Percentiles rank a stretch among this genome's conserved stretches.
phyloP scores from a whole-genome alignment of 2,888 invertebrate species.

The Suillia variegata region DNA sequence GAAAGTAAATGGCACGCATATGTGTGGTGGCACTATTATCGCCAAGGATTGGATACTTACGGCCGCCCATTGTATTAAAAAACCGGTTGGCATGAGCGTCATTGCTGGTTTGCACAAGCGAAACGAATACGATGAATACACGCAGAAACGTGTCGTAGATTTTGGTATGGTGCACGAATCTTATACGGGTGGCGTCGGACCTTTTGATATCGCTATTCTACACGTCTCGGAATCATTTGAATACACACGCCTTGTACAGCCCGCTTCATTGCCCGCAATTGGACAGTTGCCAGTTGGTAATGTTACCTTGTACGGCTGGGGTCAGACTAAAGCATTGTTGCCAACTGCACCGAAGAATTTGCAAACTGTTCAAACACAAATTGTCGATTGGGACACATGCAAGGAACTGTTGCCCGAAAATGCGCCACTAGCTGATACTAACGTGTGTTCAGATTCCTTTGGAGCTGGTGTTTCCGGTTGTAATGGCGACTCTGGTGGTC shows the following conservation, averaged over 20 bases:
- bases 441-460: slow-evolving; percentile 62
- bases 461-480: slow-evolving; percentile 61
- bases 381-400: slow-evolving; percentile 46
- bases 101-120: slow-evolving; percentile 61
- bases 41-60: slow-evolving; percentile 58
- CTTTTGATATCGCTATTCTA: slow-evolving; percentile 66
- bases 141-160: slow-evolving; percentile 48
- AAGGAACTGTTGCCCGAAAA: slow-evolving; percentile 34
- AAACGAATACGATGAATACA: slow-evolving; percentile 33
- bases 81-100: slow-evolving; percentile 45
- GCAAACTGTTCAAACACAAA: slow-evolving; percentile 47
- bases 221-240: slow-evolving; percentile 44
- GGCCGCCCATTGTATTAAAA: slow-evolving; percentile 54
- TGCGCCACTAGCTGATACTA: slow-evolving; percentile 48
- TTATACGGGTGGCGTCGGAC: slow-evolving; percentile 56
- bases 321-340: slow-evolving; percentile 45
- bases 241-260: slow-evolving; percentile 50
- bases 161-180: slow-evolving; percentile 50
- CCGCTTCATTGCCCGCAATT: slow-evolving; percentile 55
- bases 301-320: slow-evolving; percentile 62
- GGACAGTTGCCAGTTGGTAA: slow-evolving; percentile 45
- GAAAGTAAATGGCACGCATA: slow-evolving; percentile 45
- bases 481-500: slow-evolving; percentile 59
- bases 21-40: slow-evolving; percentile 62
- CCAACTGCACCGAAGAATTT: slow-evolving; percentile 41